Evolutionary conservation across 2,797 vertebrate species (phyloP), one percentile per base, ranked within the genome.

Genomic region (Sebastes dallii): DNA sequence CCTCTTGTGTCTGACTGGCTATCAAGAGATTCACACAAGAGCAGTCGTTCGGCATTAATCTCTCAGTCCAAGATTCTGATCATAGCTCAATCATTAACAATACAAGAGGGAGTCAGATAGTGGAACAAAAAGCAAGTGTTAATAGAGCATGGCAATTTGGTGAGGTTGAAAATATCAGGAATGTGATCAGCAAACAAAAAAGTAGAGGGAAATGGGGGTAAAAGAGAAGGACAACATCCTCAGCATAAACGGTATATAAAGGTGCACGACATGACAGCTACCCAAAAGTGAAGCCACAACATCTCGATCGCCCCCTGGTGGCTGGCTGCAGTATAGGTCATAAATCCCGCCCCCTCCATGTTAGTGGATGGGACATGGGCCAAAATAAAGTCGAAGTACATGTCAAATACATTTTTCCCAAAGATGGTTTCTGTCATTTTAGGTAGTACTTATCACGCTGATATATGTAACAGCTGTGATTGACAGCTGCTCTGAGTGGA

Each of bases 1-100:
- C 64, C 76, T 78, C 67, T 58, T 62, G 34, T 30, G 60, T 70
- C 27, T 75, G 20, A 71, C 69, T 52, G 73, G 42, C 78, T 62
- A 79, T 80, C 68, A 85, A 72, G 65, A 75, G 78, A 90, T 76
- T 82, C 78, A 58, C 55, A 79, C 20, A 58, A 75, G 18, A 84
- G 75, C 81, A 82, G 58, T 55, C 54, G 59, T 67, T 83, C 22
- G 22, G 25, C 82, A 72, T 81, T 76, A 78, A 81, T 76, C 66
- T 86, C 75, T 71, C 67, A 68, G 62, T 12, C 50, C n/a, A 32
- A 56, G 25, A 85, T 78, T 77, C 50, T 72, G 67, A 80, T 86
- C 69, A 77, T 54, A 70, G 69, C 52, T 74, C 46, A 81, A 46
- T 80, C 29, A 60, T 60, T 80, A 75, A 80, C 64, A 73, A 50